Base-by-base conservation (phyloP, 2,797 vertebrate species). In the Onychomys torridus region DNA sequence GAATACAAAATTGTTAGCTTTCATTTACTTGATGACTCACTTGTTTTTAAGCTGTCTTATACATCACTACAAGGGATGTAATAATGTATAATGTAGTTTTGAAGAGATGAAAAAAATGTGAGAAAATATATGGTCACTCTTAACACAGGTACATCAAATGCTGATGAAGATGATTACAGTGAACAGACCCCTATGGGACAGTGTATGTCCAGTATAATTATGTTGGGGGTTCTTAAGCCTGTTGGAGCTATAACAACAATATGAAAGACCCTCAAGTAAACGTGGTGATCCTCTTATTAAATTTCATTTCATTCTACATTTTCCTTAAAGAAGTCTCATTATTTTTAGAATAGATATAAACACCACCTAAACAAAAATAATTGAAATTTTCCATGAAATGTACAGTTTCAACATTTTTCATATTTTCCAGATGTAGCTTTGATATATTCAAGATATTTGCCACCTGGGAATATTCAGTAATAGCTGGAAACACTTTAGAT, bases 311-410 rank as follows among this genome's bases (percentile, higher is more conserved):
- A 34, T 25, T 73, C 32, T 46, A 49, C 6, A 57, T 40, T 89
- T 89, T 92, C 40, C n/a, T 89, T 6, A 78, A 59, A 73, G 76
- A 52, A 27, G 23, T 0, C 4, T 82, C 32, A 93, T 69, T 85
- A 85, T 67, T 84, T 94, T 94, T 83, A 71, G 49, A 65, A 63
- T 73, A 91, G 27, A 83, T 75, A 78, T 52, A 94, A 81, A 82
- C 3, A 82, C 3, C 57, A 29, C 37, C 25, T 65, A 34, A 73
- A 34, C 79, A 86, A 71, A 5, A 93, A 77, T 25, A 86, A 61
- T 52, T 69, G 46, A 90, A 92, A 82, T 83, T 61, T 95, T 29
- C 1, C 69, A n/a, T 82, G 61, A 71, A 43, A 78, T 96, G 23
- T 17, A 14, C 43, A 32, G 52, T 77, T 57, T 81, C 61, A 87